These are phyloP conservation scores for Drosophila nr. medialis DNA, from an alignment of 2,888 invertebrate genomes.

Conservation along the genomic window DNA sequence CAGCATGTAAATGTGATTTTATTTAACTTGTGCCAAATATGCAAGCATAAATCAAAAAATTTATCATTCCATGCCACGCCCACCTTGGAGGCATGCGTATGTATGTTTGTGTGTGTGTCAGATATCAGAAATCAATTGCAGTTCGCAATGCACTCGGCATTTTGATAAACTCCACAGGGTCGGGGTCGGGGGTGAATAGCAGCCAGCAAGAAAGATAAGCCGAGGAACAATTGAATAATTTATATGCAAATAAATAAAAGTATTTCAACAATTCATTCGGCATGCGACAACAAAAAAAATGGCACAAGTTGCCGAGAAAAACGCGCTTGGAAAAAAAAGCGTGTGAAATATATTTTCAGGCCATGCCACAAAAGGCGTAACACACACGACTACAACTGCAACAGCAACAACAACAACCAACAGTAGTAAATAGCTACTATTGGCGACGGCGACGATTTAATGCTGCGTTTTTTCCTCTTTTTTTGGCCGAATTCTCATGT, in stretches of 20 bases:
- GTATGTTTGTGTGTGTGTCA: conserved; percentile 20
- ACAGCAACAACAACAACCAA: conserved; percentile 25
- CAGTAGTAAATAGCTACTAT: conserved; percentile 42
- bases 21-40: conserved; percentile 58
- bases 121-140: conserved; percentile 68
- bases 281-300: conserved; percentile 30
- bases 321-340: conserved; percentile 36
- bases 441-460: conserved; percentile 51
- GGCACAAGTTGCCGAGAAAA: conserved; percentile 35
- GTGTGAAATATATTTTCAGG: conserved; percentile 72
- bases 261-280: conserved; percentile 63
- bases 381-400: conserved; percentile 49
- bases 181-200: conserved; percentile 7
- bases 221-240: conserved; percentile 76
- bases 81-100: conserved; percentile 26
- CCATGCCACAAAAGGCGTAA: conserved; percentile 72
- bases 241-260: conserved; percentile 80
- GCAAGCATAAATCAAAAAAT: conserved; percentile 67
- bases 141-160: conserved; percentile 62
- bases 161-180: conserved; percentile 66
- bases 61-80: conserved; percentile 53
- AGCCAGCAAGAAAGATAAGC: conserved; percentile 59
- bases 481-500: conserved; percentile 9
- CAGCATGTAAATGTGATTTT: conserved; percentile 44
- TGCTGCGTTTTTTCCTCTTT: conserved; percentile 14